Base-by-base conservation (phyloP, 2,113 vertebrate species). In the Nettapus auritus region DNA sequence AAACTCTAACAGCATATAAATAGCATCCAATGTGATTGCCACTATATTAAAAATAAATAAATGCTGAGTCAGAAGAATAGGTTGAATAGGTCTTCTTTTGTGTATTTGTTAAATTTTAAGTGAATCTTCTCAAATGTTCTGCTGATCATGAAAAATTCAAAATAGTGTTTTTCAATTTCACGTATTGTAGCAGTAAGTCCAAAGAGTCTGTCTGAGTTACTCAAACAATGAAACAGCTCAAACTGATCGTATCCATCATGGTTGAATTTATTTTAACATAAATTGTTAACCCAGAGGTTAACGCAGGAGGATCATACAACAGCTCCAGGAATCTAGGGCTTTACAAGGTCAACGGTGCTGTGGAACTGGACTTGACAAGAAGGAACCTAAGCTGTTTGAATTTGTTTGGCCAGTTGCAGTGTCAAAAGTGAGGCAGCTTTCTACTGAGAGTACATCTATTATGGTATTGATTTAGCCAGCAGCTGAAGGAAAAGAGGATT, bases 351-450 rank as follows among this genome's bases (percentile, higher is more conserved):
- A 96, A 64, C 52, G 56, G 11, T 60, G 44, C 34, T 94, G 75
- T 78, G 55, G 52, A 89, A 59, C 15, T 70, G 26, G 40, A 42
- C 20, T 92, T 57, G 82, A 68, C 23, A 83, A 78, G 82, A 91
- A 77, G 57, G 93, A 95, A 86, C 79, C 79, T 73, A 38, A 76
- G 63, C 76, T 96, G 93, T 88, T 90, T 97, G 89, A 91, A 93
- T 97, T 96, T 97, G 93, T 97, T 98, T 97, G 91, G 95, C 91
- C 96, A 95, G 82, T 92, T 96, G 96, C 64, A 71, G 70, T 97
- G 96, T 97, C 95, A 95, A 87, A 95, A 97, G 77, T 57, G 82
- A 92, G 92, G 94, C 77, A 50, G 90, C 96, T 96, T 95, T 96
- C 75, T 48, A 28, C 60, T 90, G 63, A 97, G 96, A 97, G 82